Evolutionary conservation across 2,113 vertebrate genomes (phyloP).

Genomic region (Podarcis muralis): DNA sequence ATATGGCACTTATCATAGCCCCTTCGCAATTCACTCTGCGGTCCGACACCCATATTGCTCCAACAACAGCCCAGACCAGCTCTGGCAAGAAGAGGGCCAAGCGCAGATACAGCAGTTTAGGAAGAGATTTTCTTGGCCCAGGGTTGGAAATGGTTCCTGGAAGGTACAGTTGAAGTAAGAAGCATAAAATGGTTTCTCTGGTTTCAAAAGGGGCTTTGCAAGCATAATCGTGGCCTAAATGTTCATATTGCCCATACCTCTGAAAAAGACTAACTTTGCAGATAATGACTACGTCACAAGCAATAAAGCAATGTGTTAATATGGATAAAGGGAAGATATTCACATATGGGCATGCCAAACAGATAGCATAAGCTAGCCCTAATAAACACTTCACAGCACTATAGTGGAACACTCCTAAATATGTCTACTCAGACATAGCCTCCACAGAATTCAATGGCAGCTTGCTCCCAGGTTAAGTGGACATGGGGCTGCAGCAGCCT

Average conservation of each 20-base stretch:
- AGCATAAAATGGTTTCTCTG: neutral
- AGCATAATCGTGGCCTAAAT: neutral
- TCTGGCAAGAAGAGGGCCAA: constrained; percentile 90
- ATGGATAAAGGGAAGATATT: neutral
- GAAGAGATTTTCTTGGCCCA: constrained; percentile 88
- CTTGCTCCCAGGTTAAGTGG: no score
- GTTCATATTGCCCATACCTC: neutral
- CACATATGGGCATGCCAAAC: neutral
- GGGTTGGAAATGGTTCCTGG: constrained; percentile 94
- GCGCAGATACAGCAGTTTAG: constrained; percentile 88
- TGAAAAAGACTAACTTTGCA: neutral
- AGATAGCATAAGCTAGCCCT: no score
- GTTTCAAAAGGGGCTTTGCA: no score
- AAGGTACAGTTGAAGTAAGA: constrained; percentile 25
- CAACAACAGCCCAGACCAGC: constrained; percentile 89
- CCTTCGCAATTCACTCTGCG: constrained; percentile 81
- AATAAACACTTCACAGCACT: no score
- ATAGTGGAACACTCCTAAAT: no score
- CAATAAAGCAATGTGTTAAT: neutral
- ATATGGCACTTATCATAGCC: constrained; percentile 80
- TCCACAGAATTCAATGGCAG: no score
- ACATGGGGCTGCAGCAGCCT: no score
- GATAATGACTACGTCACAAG: no score
- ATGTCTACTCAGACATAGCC: no score
- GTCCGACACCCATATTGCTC: constrained; percentile 86